phyloP scores from a whole-genome alignment of 2,113 vertebrate genomes.

The Sceloporus undulatus region DNA sequence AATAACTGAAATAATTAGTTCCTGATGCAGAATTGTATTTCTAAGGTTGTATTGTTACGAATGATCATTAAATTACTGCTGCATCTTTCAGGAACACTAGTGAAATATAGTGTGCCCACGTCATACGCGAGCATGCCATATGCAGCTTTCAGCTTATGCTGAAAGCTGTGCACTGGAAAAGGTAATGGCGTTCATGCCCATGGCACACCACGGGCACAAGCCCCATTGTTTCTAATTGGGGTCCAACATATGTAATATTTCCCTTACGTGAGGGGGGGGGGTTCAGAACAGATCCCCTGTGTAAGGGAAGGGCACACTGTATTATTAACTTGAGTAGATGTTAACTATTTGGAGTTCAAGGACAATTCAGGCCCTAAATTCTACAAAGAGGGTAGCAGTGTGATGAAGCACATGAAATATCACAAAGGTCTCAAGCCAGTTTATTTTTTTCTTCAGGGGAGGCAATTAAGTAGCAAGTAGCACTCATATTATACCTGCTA shows the following conservation, averaged over 20 bases:
- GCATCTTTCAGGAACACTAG: not conserved
- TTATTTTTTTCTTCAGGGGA: not conserved
- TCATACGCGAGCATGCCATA: too few species aligned
- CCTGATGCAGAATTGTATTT: not conserved
- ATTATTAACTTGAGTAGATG: not conserved
- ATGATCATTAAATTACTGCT: conserved; percentile 4
- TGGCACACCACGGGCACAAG: too few species aligned
- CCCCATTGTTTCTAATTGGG: too few species aligned
- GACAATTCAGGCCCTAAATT: not conserved
- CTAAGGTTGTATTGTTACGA: not conserved
- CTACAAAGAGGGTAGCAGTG: not conserved
- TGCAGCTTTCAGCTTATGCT: too few species aligned
- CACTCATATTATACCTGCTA: not conserved
- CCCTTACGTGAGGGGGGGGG: too few species aligned
- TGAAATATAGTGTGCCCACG: not conserved
- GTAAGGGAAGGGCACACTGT: too few species aligned
- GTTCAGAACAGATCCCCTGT: too few species aligned
- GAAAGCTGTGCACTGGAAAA: too few species aligned
- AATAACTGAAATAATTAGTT: not conserved
- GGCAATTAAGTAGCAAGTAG: not conserved
- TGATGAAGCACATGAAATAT: not conserved
- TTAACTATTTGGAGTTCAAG: not conserved
- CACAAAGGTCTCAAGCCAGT: too few species aligned
- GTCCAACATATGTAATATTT: too few species aligned
- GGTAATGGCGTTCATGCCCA: too few species aligned